These are phyloP conservation scores for Tragulus kanchil DNA, from an alignment of 2,113 vertebrate species.

Conservation along the genomic window DNA sequence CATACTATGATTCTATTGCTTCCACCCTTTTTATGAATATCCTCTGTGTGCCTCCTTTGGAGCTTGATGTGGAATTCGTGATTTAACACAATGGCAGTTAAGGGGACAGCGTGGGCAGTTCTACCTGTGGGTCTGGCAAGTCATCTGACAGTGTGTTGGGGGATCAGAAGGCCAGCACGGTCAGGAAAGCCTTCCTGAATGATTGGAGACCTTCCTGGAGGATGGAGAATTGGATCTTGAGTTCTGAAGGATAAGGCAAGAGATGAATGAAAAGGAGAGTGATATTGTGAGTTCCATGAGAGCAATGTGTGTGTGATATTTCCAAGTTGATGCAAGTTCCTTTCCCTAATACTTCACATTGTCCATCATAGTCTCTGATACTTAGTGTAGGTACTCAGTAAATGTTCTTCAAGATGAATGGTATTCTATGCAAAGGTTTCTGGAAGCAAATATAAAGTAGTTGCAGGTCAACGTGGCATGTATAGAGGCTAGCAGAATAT, in stretches of 20 bases:
- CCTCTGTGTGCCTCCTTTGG: neutral
- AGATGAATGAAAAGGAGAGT: neutral
- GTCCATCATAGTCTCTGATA: neutral
- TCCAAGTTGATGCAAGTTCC: neutral
- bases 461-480: neutral
- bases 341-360: neutral
- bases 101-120: neutral
- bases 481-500: neutral
- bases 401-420: constrained; percentile 5
- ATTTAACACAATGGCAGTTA: neutral
- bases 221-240: constrained; percentile 8
- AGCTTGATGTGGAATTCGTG: neutral
- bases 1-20: neutral
- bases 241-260: constrained; percentile 14
- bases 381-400: neutral
- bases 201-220: neutral
- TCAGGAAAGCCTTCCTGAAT: neutral
- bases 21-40: neutral
- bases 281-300: neutral
- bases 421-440: neutral
- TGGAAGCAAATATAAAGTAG: neutral
- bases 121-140: neutral
- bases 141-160: neutral
- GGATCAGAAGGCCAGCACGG: neutral
- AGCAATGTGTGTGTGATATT: neutral